Percentiles rank a stretch among this genome's conserved stretches.
phyloP scores from a whole-genome alignment of 2,113 vertebrate genomes.

The Nansenia antarctica region DNA sequence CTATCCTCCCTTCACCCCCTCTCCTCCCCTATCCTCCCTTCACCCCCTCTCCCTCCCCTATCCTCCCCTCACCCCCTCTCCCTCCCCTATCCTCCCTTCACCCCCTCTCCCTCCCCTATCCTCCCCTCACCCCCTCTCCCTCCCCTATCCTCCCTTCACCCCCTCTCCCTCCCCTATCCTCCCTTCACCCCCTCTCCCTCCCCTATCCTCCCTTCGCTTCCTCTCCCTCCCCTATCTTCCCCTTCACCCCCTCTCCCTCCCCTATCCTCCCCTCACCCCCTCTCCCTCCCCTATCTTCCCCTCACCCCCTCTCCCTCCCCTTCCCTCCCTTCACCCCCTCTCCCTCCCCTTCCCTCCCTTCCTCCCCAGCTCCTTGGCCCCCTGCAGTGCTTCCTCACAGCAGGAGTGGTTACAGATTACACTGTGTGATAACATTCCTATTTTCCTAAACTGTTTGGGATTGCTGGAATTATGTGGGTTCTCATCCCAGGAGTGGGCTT shows the following conservation, averaged over 20 bases:
- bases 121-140: conserved; percentile 13
- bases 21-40: neutral
- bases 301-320: neutral
- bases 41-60: conserved; percentile 13
- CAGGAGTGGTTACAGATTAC: conserved; percentile 72
- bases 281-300: no score
- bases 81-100: no score
- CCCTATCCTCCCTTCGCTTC: conserved; percentile 21
- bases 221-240: no score
- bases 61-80: conserved; percentile 25
- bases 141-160: conserved; percentile 24
- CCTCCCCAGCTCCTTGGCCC: conserved; percentile 54
- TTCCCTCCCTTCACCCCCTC: conserved; percentile 17
- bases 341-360: conserved; percentile 11
- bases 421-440: conserved; percentile 82
- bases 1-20: no score
- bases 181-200: conserved; percentile 10
- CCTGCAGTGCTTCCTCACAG: conserved; percentile 46
- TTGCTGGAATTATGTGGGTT: conserved; percentile 75
- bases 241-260: neutral
- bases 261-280: conserved; percentile 10
- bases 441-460: conserved; percentile 78
- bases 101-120: neutral
- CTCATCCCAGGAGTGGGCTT: conserved; percentile 72
- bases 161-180: neutral